Conservation (phyloP, 2,797 vertebrate genomes). For the Thaleichthys pacificus region DNA sequence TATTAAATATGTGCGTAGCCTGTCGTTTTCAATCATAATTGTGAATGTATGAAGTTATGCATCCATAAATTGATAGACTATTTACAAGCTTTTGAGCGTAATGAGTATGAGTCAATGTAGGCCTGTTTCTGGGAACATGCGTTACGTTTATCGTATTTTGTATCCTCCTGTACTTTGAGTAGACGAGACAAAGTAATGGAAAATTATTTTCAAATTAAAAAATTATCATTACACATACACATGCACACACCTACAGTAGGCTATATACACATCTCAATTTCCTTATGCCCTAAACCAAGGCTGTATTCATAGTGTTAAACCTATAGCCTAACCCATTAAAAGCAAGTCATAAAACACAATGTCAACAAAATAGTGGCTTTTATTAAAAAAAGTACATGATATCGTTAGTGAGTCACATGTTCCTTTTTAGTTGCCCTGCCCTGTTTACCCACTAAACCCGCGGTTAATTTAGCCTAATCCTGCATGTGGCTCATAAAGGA, state of each 20-base stretch:
- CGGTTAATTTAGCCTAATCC: conserved; percentile 28
- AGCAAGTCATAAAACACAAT: conserved; percentile 31
- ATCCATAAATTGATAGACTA: too few species aligned
- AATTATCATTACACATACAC: not conserved
- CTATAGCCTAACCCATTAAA: not conserved
- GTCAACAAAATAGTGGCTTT: conserved; percentile 30
- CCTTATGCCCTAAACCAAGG: too few species aligned
- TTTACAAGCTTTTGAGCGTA: not conserved
- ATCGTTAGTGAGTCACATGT: conserved; percentile 49
- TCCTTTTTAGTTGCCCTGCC: conserved; percentile 26
- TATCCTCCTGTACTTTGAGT: not conserved
- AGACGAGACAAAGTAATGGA: not conserved
- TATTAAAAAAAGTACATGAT: conserved; percentile 47
- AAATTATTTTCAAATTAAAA: not conserved
- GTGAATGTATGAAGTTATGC: too few species aligned
- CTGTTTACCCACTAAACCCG: conserved; percentile 22
- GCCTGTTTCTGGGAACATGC: not conserved
- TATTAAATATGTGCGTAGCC: too few species aligned
- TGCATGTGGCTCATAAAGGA: conserved; percentile 25
- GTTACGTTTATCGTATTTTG: not conserved
- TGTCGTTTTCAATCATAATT: too few species aligned
- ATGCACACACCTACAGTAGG: not conserved
- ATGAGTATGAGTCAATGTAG: not conserved
- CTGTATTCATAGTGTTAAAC: not conserved
- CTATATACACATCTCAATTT: too few species aligned